Evolutionary conservation across 2,888 invertebrate genomes (phyloP).

Genomic region (Eurytoma californica): DNA sequence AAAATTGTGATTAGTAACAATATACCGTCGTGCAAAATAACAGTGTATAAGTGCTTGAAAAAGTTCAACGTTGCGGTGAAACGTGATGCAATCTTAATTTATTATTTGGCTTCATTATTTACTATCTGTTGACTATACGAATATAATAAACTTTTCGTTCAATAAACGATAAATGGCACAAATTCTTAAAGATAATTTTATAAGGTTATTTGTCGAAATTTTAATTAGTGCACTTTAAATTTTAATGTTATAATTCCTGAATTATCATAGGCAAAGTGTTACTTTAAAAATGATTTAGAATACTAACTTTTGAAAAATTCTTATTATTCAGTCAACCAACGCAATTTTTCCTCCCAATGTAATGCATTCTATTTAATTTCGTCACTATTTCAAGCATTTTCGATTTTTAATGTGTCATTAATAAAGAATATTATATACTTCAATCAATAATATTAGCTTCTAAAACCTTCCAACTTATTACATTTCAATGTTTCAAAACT

Average conservation of each 20-base stretch:
- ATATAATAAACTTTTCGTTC: constrained; percentile 15
- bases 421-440: constrained; percentile 11
- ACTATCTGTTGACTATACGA: not conserved
- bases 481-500: too few species aligned
- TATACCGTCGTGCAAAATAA: constrained; percentile 44
- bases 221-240: constrained; percentile 21
- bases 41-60: constrained; percentile 25
- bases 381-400: constrained; percentile 35
- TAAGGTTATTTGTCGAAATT: constrained; percentile 10
- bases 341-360: constrained; percentile 34
- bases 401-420: constrained; percentile 10
- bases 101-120: constrained; percentile 33
- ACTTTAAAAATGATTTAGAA: constrained; percentile 16
- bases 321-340: constrained; percentile 28
- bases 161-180: constrained; percentile 14
- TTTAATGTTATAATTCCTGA: constrained; percentile 14
- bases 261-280: constrained; percentile 15
- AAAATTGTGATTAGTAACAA: constrained; percentile 41
- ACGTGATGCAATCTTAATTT: constrained; percentile 18
- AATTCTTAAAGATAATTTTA: constrained; percentile 4
- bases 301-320: not conserved
- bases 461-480: too few species aligned
- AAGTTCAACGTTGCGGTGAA: constrained; percentile 33
- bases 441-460: constrained; percentile 1
- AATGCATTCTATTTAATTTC: constrained; percentile 13